A percentile compares a stretch with the other conserved stretches of the same genome.
phyloP scores from a whole-genome alignment of 2,888 invertebrate genomes.

The Parochlus steinenii region DNA sequence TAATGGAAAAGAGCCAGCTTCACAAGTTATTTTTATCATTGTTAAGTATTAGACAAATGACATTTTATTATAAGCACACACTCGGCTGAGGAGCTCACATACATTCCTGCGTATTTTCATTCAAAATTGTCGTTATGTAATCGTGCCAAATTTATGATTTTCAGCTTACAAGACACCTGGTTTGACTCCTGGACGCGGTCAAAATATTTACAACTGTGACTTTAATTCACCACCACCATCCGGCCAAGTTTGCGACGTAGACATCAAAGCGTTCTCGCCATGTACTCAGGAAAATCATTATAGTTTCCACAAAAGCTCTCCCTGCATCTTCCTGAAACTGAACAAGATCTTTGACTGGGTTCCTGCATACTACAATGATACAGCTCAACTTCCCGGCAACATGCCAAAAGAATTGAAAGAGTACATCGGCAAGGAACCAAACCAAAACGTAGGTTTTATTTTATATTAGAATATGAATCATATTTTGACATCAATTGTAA shows the following conservation, averaged over 20 bases:
- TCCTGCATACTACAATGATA: conserved; percentile 64
- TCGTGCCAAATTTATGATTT: conserved; percentile 16
- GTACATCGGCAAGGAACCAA: conserved; percentile 47
- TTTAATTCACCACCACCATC: conserved; percentile 51
- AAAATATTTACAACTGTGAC: conserved; percentile 59
- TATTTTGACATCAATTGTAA: background rate
- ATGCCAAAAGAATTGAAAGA: conserved; percentile 60
- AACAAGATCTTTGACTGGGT: conserved; percentile 90
- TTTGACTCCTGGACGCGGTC: conserved; percentile 50
- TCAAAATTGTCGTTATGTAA: conserved; percentile 1
- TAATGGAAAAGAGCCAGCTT: background rate
- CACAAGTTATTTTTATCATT: no score
- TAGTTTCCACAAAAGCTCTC: conserved; percentile 80
- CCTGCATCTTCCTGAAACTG: conserved; percentile 87
- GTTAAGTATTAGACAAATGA: no score
- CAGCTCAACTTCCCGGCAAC: conserved; percentile 44
- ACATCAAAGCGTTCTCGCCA: conserved; percentile 60
- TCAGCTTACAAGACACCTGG: conserved; percentile 61
- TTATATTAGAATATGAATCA: conserved; percentile 4
- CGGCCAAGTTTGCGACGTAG: conserved; percentile 74
- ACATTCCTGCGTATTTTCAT: background rate
- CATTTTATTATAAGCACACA: no score
- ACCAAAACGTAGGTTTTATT: conserved; percentile 20
- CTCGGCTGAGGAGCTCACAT: no score
- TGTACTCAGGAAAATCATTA: conserved; percentile 73